Base-by-base conservation (phyloP, 2,888 invertebrate species). In the Nephrotoma guestfalica region DNA sequence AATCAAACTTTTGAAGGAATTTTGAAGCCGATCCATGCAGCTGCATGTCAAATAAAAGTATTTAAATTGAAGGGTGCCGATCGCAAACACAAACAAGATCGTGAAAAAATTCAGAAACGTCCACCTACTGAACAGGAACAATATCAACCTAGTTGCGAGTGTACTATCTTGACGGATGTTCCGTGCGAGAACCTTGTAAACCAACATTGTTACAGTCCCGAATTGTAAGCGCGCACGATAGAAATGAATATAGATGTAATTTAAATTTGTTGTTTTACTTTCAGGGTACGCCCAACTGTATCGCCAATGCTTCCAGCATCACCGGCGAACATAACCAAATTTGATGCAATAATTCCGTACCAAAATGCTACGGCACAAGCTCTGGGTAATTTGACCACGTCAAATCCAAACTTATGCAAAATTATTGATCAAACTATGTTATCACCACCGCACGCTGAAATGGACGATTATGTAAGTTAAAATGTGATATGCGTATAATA, bases 81-180 rank as follows among this genome's bases (percentile, higher is more conserved):
- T 91, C 93, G 99, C 86, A 99, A 99, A 90, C 98, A 98, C 91
- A 98, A 99, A 90, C 98, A 98, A 90, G 99, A 99, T 91, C 93
- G 97, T 0, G 98, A 98, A 91, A 98, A 98, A 91, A 97, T 99
- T 89, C 94, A 96, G 91, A 96, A 97, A 87, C 93, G 97, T 86
- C 96, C 97, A 4, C 93, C 94, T 15, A 93, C 94, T 1, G 97
- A 97, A 91, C 94, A 97, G 89, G 97, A 98, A 88, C 98, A 98
- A 90, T 98, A 96, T 91, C 98, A 98, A 91, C 97, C 97, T 0
- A 98, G 98, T 84, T 99, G 97, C 91, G 98, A 98, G 88, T 98
- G 97, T 90, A 99, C 99, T 71, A 97, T 98, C 7, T 94, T 98
- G 87, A 96, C 95, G 88, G 97, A 98, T 91, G 97, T 97, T 92